Evolutionary conservation across 2,888 invertebrate species (phyloP), one percentile per base, ranked within the genome.

Genomic region (Synanthedon myopaeformis): DNA sequence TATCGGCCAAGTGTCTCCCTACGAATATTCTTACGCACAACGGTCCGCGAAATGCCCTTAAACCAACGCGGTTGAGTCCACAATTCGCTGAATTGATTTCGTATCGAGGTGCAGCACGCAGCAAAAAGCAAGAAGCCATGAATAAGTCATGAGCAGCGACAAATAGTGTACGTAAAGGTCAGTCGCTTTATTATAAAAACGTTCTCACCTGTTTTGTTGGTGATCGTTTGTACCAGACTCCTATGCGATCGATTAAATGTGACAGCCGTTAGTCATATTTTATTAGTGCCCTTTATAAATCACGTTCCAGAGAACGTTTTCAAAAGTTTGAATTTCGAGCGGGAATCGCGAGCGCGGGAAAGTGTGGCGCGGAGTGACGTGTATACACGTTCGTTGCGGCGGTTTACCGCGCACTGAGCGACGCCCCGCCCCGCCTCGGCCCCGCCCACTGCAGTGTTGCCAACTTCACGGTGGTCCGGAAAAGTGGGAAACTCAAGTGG

Each of bases 101-200:
- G 45, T 45, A 45, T 45, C 45, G 13, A 45, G 45, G 45, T 45
- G n/a, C 45, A 13, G 14, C 14, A 45, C 45, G 45, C 64, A 58
- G 78, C 77, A 82, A 82, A 81, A 82, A 79, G 69, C 63, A 70
- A 59, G 59, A 60, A 65, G 58, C 70, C 75, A 80, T 85, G 84
- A 82, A 85, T 85, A 76, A 85, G 70, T 74, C 79, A 86, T 85
- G 79, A 79, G 69, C 57, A 58, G 71, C 72, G 82, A 83, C 83
- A 82, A 84, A 84, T 83, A 84, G 79, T 79, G 69, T 68, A 69
- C 69, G 67, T 74, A 82, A 81, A 85, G 84, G 84, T 84, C 82
- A 79, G 72, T 75, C 69, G 73, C 75, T 80, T 77, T 75, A 79
- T 78, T 76, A 79, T 67, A 72, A 67, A 78, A 76, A 74, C 73